These are phyloP conservation scores for Brachionus asplanchnoidis DNA, from an alignment of 1,140 invertebrate genomes.

Conservation along the genomic window DNA sequence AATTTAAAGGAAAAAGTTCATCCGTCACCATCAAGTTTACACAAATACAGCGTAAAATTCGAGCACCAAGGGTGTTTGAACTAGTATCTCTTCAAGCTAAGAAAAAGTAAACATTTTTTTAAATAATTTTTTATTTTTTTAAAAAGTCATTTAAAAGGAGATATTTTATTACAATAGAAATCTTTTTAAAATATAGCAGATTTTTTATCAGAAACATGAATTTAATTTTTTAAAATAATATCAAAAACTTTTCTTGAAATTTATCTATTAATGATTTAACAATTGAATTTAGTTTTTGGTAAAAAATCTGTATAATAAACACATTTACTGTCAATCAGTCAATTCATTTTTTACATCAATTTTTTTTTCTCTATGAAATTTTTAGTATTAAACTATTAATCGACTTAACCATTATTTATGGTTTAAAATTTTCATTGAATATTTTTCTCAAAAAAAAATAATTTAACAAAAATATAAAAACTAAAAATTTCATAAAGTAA, in stretches of 20 bases:
- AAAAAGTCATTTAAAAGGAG: background rate
- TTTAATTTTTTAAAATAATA: background rate
- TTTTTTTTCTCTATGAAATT: too few relatives aligned
- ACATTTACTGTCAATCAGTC: too few relatives aligned
- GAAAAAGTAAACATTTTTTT: background rate
- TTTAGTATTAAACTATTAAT: too few relatives aligned
- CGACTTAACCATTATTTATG: too few relatives aligned
- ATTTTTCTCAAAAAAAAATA: too few relatives aligned
- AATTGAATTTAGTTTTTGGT: background rate
- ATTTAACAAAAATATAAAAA: too few relatives aligned
- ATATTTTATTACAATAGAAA: background rate
- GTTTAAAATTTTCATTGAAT: too few relatives aligned
- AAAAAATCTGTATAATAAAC: too few relatives aligned
- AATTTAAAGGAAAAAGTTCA: background rate
- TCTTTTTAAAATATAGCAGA: background rate
- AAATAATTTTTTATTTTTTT: background rate
- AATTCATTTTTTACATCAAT: too few relatives aligned
- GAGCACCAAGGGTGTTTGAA: background rate
- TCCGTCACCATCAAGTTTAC: background rate
- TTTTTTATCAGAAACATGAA: background rate
- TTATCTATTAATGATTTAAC: too few relatives aligned
- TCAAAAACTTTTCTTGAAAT: background rate
- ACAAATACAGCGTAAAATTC: background rate
- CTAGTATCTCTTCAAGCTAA: background rate
- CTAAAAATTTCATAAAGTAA: too few relatives aligned